These are phyloP conservation scores for Ictidomys tridecemlineatus DNA, from an alignment of 2,113 vertebrate species.

Conservation along the genomic window DNA sequence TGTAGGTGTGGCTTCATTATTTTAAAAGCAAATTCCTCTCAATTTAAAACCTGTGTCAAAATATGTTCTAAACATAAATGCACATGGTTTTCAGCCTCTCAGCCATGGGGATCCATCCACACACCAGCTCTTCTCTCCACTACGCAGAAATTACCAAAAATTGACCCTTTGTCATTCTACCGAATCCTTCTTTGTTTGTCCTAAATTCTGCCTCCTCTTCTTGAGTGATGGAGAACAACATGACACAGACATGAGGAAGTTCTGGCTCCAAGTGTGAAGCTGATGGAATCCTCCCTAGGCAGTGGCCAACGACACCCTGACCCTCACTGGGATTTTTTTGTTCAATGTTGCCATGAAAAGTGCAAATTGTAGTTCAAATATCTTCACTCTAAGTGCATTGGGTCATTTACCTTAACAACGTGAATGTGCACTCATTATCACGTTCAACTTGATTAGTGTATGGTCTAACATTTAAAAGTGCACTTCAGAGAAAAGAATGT, in stretches of 20 bases:
- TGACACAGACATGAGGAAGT: not conserved
- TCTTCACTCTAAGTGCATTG: slow-evolving; percentile 87
- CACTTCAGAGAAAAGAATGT: slow-evolving; percentile 89
- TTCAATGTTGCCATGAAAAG: slow-evolving; percentile 86
- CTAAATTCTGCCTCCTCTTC: slow-evolving; percentile 5
- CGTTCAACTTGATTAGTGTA: slow-evolving; percentile 90
- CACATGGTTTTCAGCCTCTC: not conserved
- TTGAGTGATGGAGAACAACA: slow-evolving; percentile 52
- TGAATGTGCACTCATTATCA: slow-evolving; percentile 89
- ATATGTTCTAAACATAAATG: not conserved
- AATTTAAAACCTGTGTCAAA: not conserved
- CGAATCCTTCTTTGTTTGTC: slow-evolving; percentile 28
- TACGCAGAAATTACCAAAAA: slow-evolving; percentile 28
- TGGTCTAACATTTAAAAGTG: slow-evolving; percentile 91
- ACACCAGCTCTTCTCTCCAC: not conserved
- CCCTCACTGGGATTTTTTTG: slow-evolving; percentile 79
- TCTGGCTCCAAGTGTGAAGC: slow-evolving; percentile 56
- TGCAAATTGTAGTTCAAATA: slow-evolving; percentile 88
- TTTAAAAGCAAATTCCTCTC: slow-evolving; percentile 16
- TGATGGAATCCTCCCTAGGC: slow-evolving; percentile 70
- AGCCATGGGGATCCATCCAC: not conserved
- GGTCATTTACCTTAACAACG: slow-evolving; percentile 91
- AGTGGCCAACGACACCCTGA: slow-evolving; percentile 72
- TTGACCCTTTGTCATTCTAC: not conserved
- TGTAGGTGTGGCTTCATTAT: not conserved